Conservation (phyloP, 2,113 vertebrate genomes). For the Rhagologus leucostigma region DNA sequence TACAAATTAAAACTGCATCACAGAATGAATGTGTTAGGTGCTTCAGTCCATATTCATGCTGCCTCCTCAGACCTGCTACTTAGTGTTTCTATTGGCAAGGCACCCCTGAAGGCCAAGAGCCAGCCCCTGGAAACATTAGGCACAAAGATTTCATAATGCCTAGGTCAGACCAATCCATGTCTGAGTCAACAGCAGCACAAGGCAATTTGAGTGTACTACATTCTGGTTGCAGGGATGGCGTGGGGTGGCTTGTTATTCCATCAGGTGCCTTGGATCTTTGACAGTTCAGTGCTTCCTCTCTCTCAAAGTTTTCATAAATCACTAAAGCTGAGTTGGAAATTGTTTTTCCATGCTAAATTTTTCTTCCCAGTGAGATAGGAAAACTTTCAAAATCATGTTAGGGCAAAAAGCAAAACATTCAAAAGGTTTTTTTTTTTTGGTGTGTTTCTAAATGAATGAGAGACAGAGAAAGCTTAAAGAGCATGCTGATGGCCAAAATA, state of each 20-base stretch:
- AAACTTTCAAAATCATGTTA: background rate
- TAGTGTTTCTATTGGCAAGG: background rate
- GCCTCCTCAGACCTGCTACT: background rate
- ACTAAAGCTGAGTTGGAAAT: background rate
- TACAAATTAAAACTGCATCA: background rate
- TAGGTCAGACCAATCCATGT: background rate
- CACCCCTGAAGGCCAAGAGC: background rate
- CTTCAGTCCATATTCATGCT: background rate
- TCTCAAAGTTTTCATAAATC: background rate
- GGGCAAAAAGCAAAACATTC: background rate
- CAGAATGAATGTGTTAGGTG: background rate
- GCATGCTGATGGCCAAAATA: background rate
- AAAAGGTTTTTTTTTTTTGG: background rate
- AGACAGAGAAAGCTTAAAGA: background rate
- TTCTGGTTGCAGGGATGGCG: background rate
- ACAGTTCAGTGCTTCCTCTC: background rate
- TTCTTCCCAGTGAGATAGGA: background rate
- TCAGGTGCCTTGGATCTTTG: background rate
- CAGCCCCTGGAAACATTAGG: background rate
- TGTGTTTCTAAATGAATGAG: background rate
- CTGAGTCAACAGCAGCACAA: background rate
- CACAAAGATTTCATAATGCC: background rate
- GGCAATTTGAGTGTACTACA: background rate
- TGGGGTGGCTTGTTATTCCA: background rate
- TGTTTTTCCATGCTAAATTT: background rate